phyloP scores from a whole-genome alignment of 2,113 vertebrate species.

The Eulacestoma nigropectus region DNA sequence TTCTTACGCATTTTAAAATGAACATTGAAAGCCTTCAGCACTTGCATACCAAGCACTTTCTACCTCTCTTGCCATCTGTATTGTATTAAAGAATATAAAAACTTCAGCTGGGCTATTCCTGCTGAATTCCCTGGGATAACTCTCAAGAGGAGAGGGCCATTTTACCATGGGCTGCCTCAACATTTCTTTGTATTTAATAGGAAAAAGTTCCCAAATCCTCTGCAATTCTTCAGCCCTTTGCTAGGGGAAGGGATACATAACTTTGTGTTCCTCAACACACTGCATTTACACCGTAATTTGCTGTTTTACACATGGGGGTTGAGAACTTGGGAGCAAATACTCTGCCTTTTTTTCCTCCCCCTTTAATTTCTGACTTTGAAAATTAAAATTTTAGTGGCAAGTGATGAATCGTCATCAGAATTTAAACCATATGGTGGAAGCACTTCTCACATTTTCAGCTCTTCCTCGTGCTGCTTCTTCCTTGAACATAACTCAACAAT shows the following conservation, averaged over 20 bases:
- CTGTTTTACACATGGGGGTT: neutral
- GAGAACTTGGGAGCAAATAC: neutral
- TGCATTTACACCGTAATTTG: neutral
- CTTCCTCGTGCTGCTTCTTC: neutral
- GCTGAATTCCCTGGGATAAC: neutral
- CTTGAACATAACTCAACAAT: neutral
- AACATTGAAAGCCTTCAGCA: neutral
- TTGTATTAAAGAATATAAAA: neutral
- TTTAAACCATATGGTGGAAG: neutral
- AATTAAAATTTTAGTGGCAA: neutral
- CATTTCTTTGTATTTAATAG: neutral
- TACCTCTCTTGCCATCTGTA: neutral
- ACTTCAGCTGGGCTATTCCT: neutral
- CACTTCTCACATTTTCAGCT: neutral
- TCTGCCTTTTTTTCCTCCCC: fast-evolving
- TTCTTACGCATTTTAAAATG: neutral
- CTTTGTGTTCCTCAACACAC: neutral
- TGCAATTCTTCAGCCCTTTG: neutral
- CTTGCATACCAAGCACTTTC: constrained; percentile 5
- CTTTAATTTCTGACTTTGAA: neutral
- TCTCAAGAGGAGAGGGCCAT: neutral
- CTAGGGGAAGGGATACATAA: neutral
- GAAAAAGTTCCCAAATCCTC: neutral
- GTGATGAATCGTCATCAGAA: neutral
- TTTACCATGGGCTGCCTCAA: neutral